Conservation (phyloP, 2,113 vertebrate genomes). For the Sinosuthora webbiana region DNA sequence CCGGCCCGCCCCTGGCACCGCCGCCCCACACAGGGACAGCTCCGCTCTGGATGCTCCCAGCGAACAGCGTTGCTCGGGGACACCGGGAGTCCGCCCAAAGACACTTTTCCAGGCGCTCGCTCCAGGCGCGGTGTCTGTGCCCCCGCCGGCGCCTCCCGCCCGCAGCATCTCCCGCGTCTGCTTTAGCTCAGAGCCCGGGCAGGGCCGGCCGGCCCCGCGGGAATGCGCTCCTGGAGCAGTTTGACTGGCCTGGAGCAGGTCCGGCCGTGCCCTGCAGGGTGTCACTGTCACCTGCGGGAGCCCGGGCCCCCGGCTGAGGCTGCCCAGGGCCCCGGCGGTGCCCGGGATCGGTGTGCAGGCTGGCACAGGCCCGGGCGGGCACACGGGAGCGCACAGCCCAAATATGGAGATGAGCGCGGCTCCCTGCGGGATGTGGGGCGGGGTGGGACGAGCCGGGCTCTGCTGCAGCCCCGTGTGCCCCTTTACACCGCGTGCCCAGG, state of each 20-base stretch:
- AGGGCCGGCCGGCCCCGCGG: not conserved
- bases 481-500: too few species aligned
- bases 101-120: not conserved
- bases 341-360: not conserved
- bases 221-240: rapidly evolving
- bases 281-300: not conserved
- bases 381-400: too few species aligned
- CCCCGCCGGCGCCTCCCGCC: not conserved
- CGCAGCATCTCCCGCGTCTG: not conserved
- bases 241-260: not conserved
- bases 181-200: not conserved
- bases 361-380: not conserved
- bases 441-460: not conserved
- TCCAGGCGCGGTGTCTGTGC: not conserved
- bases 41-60: not conserved
- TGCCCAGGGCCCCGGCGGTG: not conserved
- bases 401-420: not conserved
- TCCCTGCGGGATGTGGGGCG: too few species aligned
- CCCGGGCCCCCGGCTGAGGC: not conserved
- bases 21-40: rapidly evolving
- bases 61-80: conserved; percentile 17
- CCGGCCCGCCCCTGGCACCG: not conserved
- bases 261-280: not conserved
- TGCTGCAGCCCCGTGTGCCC: not conserved
- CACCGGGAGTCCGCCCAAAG: not conserved